phyloP scores from a whole-genome alignment of 92 coral and sea anemone species.

The Plumapathes pennacea region DNA sequence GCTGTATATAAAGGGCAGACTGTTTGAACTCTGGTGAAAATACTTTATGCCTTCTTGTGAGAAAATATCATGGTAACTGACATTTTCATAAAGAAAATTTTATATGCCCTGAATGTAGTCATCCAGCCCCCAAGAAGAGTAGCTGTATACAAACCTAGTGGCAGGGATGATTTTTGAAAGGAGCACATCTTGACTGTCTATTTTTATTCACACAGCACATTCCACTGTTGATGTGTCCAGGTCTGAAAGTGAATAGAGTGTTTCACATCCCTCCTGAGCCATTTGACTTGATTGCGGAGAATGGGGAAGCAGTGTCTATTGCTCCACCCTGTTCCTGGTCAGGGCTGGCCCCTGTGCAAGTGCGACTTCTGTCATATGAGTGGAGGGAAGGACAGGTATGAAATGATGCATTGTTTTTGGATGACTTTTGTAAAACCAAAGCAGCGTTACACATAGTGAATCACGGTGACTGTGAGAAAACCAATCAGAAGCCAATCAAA shows the following conservation, averaged over 20 bases:
- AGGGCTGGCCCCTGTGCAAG: conserved; percentile 93
- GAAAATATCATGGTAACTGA: too few relatives aligned
- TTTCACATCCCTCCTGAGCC: conserved; percentile 87
- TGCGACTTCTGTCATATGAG: conserved; percentile 78
- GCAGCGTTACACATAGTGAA: too few relatives aligned
- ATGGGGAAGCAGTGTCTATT: conserved; percentile 64
- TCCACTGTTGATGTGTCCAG: conserved; percentile 81
- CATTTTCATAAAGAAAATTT: too few relatives aligned
- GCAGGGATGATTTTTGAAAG: not conserved
- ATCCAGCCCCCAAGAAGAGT: too few relatives aligned
- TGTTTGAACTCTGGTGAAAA: too few relatives aligned
- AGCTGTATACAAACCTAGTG: too few relatives aligned
- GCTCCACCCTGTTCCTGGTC: conserved; percentile 99
- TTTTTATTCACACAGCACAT: conserved; percentile 61
- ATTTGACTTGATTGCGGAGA: conserved; percentile 51
- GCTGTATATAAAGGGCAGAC: too few relatives aligned
- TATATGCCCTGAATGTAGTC: too few relatives aligned
- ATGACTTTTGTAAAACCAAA: not conserved
- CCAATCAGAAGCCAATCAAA: too few relatives aligned
- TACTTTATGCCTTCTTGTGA: too few relatives aligned
- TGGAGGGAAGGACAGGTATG: conserved; percentile 96
- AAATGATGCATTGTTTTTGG: not conserved
- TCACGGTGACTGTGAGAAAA: too few relatives aligned
- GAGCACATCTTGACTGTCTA: not conserved
- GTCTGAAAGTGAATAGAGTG: conserved; percentile 76